Conservation (phyloP, 2,888 invertebrate genomes). For the Sminthurinus aureus region DNA sequence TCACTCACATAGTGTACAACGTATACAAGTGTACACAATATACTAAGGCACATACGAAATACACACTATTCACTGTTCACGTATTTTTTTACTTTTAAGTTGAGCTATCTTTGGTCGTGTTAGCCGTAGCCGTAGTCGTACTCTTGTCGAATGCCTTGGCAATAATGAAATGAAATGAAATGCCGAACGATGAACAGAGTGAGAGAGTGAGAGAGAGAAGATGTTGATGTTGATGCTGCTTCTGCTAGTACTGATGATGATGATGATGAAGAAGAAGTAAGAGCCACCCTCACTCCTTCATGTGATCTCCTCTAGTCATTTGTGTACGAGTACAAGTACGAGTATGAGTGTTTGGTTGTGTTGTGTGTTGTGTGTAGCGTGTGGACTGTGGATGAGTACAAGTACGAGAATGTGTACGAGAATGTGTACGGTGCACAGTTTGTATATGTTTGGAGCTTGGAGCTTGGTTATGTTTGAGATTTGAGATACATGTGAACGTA, state of each 20-base stretch:
- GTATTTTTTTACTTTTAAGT: neutral
- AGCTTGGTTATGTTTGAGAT: neutral
- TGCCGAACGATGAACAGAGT: conserved; percentile 11
- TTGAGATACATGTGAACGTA: neutral
- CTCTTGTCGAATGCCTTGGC: conserved; percentile 43
- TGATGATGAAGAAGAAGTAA: conserved; percentile 36
- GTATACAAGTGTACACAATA: too few species aligned
- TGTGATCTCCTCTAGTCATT: conserved; percentile 40
- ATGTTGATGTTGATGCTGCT: conserved; percentile 17
- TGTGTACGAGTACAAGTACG: conserved; percentile 35
- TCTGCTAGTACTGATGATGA: conserved; percentile 38
- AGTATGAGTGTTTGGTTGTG: conserved; percentile 28
- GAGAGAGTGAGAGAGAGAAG: conserved; percentile 9
- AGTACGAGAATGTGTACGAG: neutral
- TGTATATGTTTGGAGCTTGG: conserved; percentile 12
- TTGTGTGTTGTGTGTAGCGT: conserved; percentile 3
- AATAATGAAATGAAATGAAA: conserved; percentile 51
- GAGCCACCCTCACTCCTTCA: conserved; percentile 58
- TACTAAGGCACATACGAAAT: neutral
- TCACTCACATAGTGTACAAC: neutral
- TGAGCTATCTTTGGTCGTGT: conserved; percentile 23
- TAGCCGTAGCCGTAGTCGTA: too few species aligned
- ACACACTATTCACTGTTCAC: neutral
- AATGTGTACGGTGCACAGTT: conserved; percentile 28
- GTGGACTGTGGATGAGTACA: conserved; percentile 28